phyloP scores from a whole-genome alignment of 23 tunicate species.

The Trididemnum clinides region DNA sequence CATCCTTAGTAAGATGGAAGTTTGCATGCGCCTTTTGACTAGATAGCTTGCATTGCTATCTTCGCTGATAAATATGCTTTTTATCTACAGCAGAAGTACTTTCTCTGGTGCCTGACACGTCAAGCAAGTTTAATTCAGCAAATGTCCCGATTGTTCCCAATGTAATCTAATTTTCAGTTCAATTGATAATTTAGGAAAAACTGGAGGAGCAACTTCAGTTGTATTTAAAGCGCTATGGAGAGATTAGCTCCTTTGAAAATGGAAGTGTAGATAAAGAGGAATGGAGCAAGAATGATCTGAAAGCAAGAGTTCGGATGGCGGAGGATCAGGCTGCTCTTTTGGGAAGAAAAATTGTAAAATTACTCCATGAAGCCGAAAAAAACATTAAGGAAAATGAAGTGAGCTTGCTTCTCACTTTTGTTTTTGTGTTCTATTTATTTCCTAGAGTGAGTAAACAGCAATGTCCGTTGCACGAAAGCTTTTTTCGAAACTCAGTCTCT shows the following conservation, averaged over 20 bases:
- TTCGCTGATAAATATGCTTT: no score
- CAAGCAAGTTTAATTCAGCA: background rate
- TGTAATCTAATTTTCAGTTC: background rate
- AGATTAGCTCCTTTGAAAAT: background rate
- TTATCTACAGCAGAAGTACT: no score
- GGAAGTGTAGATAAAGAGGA: slow-evolving; percentile 23
- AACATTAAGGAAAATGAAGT: background rate
- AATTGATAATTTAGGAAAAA: slow-evolving; percentile 1
- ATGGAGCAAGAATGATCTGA: slow-evolving; percentile 36
- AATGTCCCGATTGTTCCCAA: background rate
- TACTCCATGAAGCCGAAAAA: slow-evolving; percentile 73
- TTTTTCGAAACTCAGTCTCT: no score
- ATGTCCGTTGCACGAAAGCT: no score
- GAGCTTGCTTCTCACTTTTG: no score
- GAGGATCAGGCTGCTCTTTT: slow-evolving; percentile 81
- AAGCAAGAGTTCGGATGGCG: slow-evolving; percentile 41
- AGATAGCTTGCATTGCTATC: no score
- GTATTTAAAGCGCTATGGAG: slow-evolving; percentile 33
- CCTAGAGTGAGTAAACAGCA: no score
- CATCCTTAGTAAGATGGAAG: no score
- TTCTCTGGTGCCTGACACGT: no score
- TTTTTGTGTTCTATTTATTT: no score
- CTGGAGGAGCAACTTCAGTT: background rate
- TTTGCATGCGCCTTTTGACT: no score
- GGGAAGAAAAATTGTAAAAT: slow-evolving; percentile 56